A percentile compares a stretch with the other conserved stretches of the same genome.
Evolutionary conservation across 2,888 invertebrate genomes (phyloP).

Genomic region (Agapostemon virescens): DNA sequence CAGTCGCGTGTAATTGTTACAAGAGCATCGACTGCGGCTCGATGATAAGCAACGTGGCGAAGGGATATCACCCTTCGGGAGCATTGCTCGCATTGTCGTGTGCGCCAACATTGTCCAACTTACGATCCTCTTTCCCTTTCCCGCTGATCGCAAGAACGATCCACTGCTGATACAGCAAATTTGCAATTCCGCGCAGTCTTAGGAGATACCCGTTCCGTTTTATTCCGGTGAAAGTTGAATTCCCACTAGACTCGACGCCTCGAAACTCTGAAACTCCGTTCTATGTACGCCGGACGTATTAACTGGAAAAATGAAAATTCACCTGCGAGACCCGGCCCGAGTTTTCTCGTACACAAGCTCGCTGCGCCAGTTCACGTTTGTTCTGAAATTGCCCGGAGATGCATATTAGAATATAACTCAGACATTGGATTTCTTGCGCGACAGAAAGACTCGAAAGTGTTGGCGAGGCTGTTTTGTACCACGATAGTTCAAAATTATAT

Average conservation of each 20-base stretch:
- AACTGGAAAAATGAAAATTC: background rate
- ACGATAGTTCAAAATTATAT: background rate
- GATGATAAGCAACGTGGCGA: conserved; percentile 14
- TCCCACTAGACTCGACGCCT: conserved; percentile 9
- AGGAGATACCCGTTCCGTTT: conserved; percentile 1
- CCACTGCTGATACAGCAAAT: conserved; percentile 10
- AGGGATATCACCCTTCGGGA: background rate
- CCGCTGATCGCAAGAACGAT: background rate
- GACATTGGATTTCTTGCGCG: background rate
- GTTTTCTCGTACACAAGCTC: background rate
- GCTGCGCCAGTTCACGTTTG: background rate
- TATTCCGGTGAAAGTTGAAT: conserved; percentile 23
- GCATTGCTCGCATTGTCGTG: conserved; percentile 15
- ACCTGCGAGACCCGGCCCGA: background rate
- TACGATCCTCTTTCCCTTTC: background rate
- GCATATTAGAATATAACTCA: background rate
- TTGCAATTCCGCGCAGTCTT: conserved; percentile 19
- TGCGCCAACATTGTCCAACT: conserved; percentile 2
- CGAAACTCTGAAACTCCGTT: no score
- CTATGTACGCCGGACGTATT: no score
- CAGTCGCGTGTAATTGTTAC: conserved; percentile 31
- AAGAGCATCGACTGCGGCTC: conserved; percentile 20
- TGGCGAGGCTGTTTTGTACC: background rate
- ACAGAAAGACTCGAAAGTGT: background rate
- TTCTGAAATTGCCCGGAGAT: background rate